Percentiles rank a stretch among this genome's conserved stretches.
phyloP scores from a whole-genome alignment of 2,797 vertebrate genomes.

The Knipowitschia caucasica region DNA sequence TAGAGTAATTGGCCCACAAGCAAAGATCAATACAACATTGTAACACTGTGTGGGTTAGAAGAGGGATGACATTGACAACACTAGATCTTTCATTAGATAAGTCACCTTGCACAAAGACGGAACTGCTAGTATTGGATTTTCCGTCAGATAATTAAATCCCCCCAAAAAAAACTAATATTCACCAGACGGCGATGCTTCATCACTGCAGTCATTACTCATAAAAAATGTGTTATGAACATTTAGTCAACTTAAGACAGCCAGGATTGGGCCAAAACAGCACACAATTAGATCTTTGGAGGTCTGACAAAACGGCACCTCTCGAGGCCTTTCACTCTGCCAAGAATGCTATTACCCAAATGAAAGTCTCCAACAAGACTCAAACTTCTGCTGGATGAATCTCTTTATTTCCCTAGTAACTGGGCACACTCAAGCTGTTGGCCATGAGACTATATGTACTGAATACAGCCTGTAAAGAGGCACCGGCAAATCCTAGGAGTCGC shows the following conservation, averaged over 20 bases:
- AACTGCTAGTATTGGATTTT: slow-evolving; percentile 25
- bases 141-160: too few species aligned
- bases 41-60: slow-evolving; percentile 9
- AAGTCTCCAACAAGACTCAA: slow-evolving; percentile 40
- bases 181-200: too few species aligned
- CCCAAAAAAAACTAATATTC: too few species aligned
- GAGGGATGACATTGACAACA: slow-evolving; percentile 21
- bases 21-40: slow-evolving; percentile 39
- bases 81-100: slow-evolving; percentile 12
- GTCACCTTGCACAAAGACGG: slow-evolving; percentile 24
- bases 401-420: slow-evolving; percentile 17
- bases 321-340: slow-evolving; percentile 46
- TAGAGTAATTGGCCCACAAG: slow-evolving; percentile 37
- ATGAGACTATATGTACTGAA: neutral
- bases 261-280: slow-evolving; percentile 37
- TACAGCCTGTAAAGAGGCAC: slow-evolving; percentile 1
- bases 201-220: slow-evolving; percentile 23
- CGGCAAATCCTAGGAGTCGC: slow-evolving; percentile 4
- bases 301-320: slow-evolving; percentile 27
- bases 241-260: slow-evolving; percentile 40
- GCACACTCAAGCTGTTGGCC: neutral
- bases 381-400: slow-evolving; percentile 40
- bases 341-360: slow-evolving; percentile 63
- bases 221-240: slow-evolving; percentile 27
- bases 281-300: slow-evolving; percentile 50